These are phyloP conservation scores for Aptenodytes forsteri DNA, from an alignment of 2,113 vertebrate species.

Conservation along the genomic window DNA sequence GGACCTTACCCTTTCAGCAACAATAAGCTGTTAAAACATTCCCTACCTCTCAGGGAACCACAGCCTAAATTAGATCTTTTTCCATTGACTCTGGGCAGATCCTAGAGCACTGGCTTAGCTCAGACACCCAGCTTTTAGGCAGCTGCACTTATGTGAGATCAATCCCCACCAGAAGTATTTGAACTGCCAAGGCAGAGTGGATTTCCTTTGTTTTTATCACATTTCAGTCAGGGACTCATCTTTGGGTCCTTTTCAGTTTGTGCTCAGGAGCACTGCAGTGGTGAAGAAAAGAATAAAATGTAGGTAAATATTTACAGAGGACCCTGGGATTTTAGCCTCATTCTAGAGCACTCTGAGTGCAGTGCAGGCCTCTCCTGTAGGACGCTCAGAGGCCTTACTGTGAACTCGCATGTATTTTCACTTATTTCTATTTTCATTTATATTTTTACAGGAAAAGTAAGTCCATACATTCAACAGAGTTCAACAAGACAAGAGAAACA, in stretches of 20 bases:
- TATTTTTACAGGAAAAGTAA: background rate
- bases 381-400: background rate
- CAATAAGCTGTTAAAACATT: background rate
- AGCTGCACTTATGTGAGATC: background rate
- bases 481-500: background rate
- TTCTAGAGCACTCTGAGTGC: background rate
- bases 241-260: background rate
- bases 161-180: background rate
- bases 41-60: background rate
- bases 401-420: background rate
- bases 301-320: background rate
- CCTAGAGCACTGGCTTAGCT: background rate
- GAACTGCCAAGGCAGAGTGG: background rate
- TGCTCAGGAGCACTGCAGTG: background rate
- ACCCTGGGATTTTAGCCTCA: background rate
- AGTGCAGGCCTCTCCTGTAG: background rate
- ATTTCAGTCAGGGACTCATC: background rate
- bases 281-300: background rate
- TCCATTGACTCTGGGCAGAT: background rate
- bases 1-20: background rate
- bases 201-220: background rate
- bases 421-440: background rate
- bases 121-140: background rate
- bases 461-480: background rate
- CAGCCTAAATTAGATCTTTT: background rate